Conservation (phyloP, 2,113 vertebrate species). For the Saiga tatarica region DNA sequence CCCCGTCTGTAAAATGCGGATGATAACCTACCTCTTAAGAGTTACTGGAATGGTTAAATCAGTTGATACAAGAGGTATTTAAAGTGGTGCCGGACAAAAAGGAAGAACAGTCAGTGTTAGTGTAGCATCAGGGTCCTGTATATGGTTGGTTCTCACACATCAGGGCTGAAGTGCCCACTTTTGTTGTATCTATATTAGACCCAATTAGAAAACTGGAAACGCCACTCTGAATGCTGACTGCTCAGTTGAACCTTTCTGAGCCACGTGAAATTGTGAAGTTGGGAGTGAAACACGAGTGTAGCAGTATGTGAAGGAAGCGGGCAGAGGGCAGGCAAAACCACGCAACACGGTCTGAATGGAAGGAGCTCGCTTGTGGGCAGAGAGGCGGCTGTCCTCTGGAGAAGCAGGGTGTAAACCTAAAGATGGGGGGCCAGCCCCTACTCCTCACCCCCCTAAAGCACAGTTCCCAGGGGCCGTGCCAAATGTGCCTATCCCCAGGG, state of each 20-base stretch:
- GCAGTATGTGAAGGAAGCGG: neutral
- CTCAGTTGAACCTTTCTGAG: neutral
- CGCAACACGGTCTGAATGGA: neutral
- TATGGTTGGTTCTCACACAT: neutral
- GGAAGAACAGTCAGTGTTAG: neutral
- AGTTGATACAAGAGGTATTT: neutral
- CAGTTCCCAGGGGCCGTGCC: too few species aligned
- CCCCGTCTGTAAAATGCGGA: neutral
- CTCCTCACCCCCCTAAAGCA: neutral
- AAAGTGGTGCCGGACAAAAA: neutral
- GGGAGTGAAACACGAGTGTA: neutral
- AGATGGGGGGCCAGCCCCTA: fast-evolving
- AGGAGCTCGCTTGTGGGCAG: neutral
- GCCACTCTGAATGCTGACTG: neutral
- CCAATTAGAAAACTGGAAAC: neutral
- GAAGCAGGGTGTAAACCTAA: neutral
- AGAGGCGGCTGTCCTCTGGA: neutral
- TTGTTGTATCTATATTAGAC: neutral
- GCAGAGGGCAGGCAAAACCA: too few species aligned
- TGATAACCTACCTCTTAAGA: neutral
- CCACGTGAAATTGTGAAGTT: neutral
- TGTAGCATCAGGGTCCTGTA: neutral
- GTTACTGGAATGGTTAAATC: neutral
- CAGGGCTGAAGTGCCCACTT: neutral
- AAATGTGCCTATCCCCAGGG: neutral